These are phyloP conservation scores for Etheostoma spectabile DNA, from an alignment of 2,113 vertebrate species.

Conservation along the genomic window DNA sequence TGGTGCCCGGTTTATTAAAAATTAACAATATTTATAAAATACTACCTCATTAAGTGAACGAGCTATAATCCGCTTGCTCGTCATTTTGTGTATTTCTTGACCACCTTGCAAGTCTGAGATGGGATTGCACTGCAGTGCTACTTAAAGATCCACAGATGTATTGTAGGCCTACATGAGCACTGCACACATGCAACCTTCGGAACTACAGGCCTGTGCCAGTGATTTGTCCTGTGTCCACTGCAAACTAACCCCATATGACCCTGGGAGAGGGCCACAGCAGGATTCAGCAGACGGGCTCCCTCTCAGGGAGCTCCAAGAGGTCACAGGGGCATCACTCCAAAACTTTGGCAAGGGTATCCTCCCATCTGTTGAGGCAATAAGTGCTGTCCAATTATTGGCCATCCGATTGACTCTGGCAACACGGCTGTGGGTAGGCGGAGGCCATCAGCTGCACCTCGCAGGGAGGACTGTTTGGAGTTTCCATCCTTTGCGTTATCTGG, in stretches of 20 bases:
- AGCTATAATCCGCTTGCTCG: neutral
- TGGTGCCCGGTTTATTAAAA: slow-evolving; percentile 1
- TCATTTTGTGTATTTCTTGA: slow-evolving; percentile 17
- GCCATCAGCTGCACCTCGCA: slow-evolving; percentile 60
- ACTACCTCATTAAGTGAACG: neutral
- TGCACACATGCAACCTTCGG: slow-evolving; percentile 21
- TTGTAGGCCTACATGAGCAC: neutral
- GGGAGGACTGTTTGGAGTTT: slow-evolving; percentile 55
- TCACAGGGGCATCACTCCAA: slow-evolving; percentile 64
- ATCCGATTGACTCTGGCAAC: slow-evolving; percentile 65
- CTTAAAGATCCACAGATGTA: neutral
- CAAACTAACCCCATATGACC: slow-evolving; percentile 63
- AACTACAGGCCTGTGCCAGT: slow-evolving; percentile 38
- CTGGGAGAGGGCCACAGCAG: slow-evolving; percentile 56
- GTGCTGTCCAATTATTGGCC: slow-evolving; percentile 60
- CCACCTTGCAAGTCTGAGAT: slow-evolving; percentile 2
- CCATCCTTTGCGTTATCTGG: slow-evolving; percentile 50
- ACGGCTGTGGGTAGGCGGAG: slow-evolving; percentile 37
- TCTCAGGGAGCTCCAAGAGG: slow-evolving; percentile 73
- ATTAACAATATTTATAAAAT: neutral
- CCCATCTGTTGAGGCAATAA: slow-evolving; percentile 82
- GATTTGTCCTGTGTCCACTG: slow-evolving; percentile 64
- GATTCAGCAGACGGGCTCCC: slow-evolving; percentile 71
- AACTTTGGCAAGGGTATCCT: slow-evolving; percentile 75
- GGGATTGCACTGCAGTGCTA: slow-evolving; percentile 9